These are phyloP conservation scores for Phengaris alcon DNA, from an alignment of 2,888 invertebrate genomes.

Conservation along the genomic window DNA sequence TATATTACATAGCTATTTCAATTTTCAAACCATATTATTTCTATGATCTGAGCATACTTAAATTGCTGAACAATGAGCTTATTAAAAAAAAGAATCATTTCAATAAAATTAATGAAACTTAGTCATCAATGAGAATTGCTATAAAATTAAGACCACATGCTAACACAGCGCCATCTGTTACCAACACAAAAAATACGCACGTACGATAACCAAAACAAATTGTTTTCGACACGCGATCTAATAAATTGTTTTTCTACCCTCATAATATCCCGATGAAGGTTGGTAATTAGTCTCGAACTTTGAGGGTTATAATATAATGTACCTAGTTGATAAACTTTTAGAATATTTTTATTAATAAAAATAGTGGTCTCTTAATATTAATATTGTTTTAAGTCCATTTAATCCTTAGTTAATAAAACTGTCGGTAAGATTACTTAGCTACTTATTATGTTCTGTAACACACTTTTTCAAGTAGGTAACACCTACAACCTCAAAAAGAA, in stretches of 20 bases:
- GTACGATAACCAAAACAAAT: not conserved
- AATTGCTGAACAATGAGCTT: too few relatives aligned
- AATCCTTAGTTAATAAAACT: not conserved
- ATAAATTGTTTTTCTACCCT: constrained; percentile 22
- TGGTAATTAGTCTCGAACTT: constrained; percentile 13
- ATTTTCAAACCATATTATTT: too few relatives aligned
- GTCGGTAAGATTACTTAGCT: not conserved
- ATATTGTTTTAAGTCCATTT: not conserved
- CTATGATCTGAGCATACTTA: too few relatives aligned
- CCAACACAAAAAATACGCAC: constrained; percentile 14
- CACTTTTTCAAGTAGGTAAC: too few relatives aligned
- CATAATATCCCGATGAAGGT: constrained; percentile 20
- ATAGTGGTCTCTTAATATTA: not conserved
- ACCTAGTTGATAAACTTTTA: not conserved
- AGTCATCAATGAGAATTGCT: not conserved
- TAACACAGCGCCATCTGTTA: constrained; percentile 16
- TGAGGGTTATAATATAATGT: not conserved
- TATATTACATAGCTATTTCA: too few relatives aligned
- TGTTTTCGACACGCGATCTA: constrained; percentile 22
- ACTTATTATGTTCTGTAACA: too few relatives aligned
- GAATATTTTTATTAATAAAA: not conserved
- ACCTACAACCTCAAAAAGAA: too few relatives aligned
- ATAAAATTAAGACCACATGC: constrained; percentile 17
- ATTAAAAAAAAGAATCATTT: not conserved
- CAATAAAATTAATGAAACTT: not conserved